Evolutionary conservation across 2,888 invertebrate genomes (phyloP).

Genomic region (Drosophila testacea): DNA sequence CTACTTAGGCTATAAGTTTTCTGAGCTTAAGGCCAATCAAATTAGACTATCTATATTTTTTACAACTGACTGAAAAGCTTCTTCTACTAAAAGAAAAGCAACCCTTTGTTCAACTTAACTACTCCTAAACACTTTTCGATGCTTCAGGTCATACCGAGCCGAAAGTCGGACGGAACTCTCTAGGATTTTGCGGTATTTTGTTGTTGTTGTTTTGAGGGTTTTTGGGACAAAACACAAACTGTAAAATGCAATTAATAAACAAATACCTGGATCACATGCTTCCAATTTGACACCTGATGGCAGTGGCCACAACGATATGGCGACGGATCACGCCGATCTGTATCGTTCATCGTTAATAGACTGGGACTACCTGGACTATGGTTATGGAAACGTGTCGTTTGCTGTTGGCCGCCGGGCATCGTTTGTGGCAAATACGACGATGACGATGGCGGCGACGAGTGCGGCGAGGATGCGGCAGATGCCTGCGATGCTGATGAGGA

Average conservation of each 20-base stretch:
- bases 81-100: neutral
- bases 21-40: too few relatives aligned
- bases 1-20: too few relatives aligned
- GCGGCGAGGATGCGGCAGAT: conserved; percentile 52
- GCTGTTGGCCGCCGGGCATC: conserved; percentile 40
- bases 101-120: neutral
- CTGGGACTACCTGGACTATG: conserved; percentile 75
- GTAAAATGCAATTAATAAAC: conserved; percentile 70
- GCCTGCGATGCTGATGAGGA: conserved; percentile 57
- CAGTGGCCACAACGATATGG: conserved; percentile 92
- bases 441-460: conserved; percentile 58
- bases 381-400: conserved; percentile 68
- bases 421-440: conserved; percentile 52
- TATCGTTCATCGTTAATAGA: conserved; percentile 81
- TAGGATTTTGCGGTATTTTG: neutral
- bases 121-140: neutral
- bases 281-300: conserved; percentile 93
- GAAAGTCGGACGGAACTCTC: conserved; percentile 10
- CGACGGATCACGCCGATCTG: conserved; percentile 86
- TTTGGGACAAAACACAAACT: conserved; percentile 66
- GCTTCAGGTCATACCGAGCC: neutral
- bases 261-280: conserved; percentile 93
- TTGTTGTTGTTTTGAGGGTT: conserved; percentile 4
- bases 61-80: neutral
- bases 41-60: too few relatives aligned